Percentiles rank a stretch among this genome's conserved stretches.
Evolutionary conservation across 53 echinoderm and acorn worm genomes (phyloP).

Genomic region (Luidia sarsii): DNA sequence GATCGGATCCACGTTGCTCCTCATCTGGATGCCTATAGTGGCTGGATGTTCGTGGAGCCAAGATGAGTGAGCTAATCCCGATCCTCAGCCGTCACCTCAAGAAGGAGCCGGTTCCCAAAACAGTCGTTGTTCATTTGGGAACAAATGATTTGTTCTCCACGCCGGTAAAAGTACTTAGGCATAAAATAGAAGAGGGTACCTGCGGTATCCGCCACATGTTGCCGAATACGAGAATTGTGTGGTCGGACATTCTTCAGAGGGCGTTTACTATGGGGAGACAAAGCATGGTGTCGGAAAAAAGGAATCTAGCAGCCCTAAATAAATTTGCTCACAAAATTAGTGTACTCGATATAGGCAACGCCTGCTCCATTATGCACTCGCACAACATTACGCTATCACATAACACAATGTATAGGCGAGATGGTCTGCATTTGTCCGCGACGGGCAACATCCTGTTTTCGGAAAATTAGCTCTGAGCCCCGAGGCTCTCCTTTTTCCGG

Average conservation of each 20-base stretch:
- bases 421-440: not conserved
- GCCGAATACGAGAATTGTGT: not conserved
- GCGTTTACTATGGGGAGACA: not conserved
- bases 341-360: too few species aligned
- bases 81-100: not conserved
- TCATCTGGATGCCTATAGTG: not conserved
- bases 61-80: not conserved
- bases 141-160: not conserved
- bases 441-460: not conserved
- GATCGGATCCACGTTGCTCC: not conserved
- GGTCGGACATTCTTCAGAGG: not conserved
- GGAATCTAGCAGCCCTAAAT: not conserved
- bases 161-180: not conserved
- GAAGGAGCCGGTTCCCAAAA: not conserved
- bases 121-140: not conserved
- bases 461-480: not conserved
- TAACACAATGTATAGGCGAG: not conserved
- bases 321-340: not conserved
- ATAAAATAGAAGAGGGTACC: not conserved
- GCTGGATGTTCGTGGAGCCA: not conserved
- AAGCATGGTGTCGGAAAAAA: conserved; percentile 4
- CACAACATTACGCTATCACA: not conserved
- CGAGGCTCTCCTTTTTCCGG: not conserved
- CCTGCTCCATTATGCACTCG: not conserved
- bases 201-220: not conserved